A percentile compares a stretch with the other conserved stretches of the same genome.
Evolutionary conservation across 92 coral and sea anemone genomes (phyloP).

Genomic region (Palythoa caribaeorum): DNA sequence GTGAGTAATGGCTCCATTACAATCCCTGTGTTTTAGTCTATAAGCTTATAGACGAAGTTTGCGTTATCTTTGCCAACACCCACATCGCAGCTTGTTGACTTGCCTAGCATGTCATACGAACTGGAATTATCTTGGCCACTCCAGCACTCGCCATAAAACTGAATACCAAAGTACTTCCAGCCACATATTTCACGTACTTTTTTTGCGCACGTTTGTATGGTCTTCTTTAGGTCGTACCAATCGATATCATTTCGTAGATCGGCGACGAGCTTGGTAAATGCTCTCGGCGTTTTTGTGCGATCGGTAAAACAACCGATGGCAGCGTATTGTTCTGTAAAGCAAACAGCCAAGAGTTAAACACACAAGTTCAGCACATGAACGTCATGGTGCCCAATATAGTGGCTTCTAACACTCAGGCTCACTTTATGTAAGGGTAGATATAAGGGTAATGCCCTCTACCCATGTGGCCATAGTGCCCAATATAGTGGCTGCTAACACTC

Average conservation of each 20-base stretch:
- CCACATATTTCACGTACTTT: constrained; percentile 16
- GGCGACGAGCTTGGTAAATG: constrained; percentile 12
- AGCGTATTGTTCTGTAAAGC: constrained; percentile 15
- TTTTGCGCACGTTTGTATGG: constrained; percentile 39
- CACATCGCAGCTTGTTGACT: not conserved
- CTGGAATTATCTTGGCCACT: not conserved
- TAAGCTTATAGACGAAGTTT: constrained; percentile 42
- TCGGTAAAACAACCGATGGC: constrained; percentile 45
- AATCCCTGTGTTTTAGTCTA: not conserved
- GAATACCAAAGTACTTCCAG: constrained; percentile 39
- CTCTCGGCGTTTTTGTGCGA: not conserved
- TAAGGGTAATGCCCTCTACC: no score
- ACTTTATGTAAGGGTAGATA: no score
- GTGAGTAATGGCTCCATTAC: not conserved
- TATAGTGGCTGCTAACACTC: no score
- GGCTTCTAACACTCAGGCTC: no score
- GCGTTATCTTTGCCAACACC: constrained; percentile 38
- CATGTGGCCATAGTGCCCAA: no score
- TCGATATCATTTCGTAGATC: constrained; percentile 35
- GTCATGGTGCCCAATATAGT: no score
- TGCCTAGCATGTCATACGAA: not conserved
- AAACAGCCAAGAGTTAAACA: not conserved
- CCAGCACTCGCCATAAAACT: constrained; percentile 51
- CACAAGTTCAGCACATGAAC: no score
- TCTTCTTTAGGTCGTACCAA: constrained; percentile 35